Evolutionary conservation across 2,888 invertebrate species (phyloP).

Genomic region (Mythimna pallens): DNA sequence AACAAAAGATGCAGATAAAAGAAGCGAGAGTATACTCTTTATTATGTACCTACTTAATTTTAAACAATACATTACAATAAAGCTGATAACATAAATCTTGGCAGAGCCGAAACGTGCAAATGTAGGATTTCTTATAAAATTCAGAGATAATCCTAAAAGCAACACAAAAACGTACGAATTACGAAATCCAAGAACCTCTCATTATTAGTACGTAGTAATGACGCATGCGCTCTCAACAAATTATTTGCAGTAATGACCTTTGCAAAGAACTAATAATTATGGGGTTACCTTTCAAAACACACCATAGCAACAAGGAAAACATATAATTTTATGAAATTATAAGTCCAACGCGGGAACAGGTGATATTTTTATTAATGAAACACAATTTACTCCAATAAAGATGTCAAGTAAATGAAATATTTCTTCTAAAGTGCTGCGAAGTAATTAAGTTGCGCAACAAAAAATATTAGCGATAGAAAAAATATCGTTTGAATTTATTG

Average conservation of each 20-base stretch:
- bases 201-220: conserved; percentile 23
- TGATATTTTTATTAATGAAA: conserved; percentile 43
- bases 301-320: conserved; percentile 29
- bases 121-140: background rate
- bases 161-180: background rate
- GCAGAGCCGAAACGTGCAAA: background rate
- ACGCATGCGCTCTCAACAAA: conserved; percentile 25
- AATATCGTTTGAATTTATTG: conserved; percentile 17
- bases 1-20: too few species aligned
- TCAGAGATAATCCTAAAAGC: background rate
- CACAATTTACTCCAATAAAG: conserved; percentile 37
- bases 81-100: too few species aligned
- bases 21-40: too few species aligned
- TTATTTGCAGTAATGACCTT: conserved; percentile 49
- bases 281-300: conserved; percentile 38
- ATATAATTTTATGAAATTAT: conserved; percentile 44
- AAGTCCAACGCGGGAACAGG: conserved; percentile 35
- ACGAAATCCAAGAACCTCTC: conserved; percentile 9
- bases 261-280: conserved; percentile 48
- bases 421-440: conserved; percentile 8
- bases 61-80: too few species aligned
- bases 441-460: conserved; percentile 26
- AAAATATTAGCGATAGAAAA: conserved; percentile 34
- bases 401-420: conserved; percentile 43
- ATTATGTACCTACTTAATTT: too few species aligned